These are phyloP conservation scores for Percina caprodes DNA, from an alignment of 2,113 vertebrate species.

Conservation along the genomic window DNA sequence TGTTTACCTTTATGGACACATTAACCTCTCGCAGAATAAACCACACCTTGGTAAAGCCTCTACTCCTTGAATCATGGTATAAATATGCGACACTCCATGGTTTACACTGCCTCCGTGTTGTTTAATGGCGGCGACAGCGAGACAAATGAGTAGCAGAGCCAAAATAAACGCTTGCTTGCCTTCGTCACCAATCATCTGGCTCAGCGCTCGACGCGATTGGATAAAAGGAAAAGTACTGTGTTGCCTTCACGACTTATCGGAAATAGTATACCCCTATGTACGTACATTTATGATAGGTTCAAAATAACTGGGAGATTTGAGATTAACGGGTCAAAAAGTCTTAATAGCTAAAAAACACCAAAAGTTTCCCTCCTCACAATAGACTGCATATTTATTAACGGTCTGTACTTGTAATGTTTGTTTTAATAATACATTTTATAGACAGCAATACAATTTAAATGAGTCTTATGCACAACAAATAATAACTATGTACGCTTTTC, in stretches of 20 bases:
- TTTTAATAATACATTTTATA: too few relatives aligned
- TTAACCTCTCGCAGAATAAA: slow-evolving; percentile 33
- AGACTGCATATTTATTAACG: too few relatives aligned
- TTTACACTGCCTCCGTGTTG: slow-evolving; percentile 63
- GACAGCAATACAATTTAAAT: not conserved
- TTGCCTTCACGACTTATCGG: not conserved
- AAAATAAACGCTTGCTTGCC: slow-evolving; percentile 78
- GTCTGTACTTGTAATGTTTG: too few relatives aligned
- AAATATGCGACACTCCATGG: slow-evolving; percentile 47
- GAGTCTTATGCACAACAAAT: not conserved
- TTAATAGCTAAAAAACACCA: not conserved
- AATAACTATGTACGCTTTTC: not conserved
- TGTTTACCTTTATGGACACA: slow-evolving; percentile 64
- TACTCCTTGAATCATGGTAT: slow-evolving; percentile 51
- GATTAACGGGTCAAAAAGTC: not conserved
- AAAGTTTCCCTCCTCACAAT: not conserved
- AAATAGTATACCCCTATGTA: not conserved
- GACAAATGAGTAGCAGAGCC: slow-evolving; percentile 74
- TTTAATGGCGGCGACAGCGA: slow-evolving; percentile 83
- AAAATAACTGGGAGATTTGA: not conserved
- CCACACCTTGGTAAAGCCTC: slow-evolving; percentile 28
- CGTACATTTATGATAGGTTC: not conserved
- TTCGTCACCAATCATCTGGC: slow-evolving; percentile 80
- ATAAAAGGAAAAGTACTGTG: slow-evolving; percentile 20
- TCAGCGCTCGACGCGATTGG: slow-evolving; percentile 71